Evolutionary conservation across 2,888 invertebrate genomes (phyloP), one percentile per base, ranked within the genome.

Genomic region (Drosophila tanythrix): DNA sequence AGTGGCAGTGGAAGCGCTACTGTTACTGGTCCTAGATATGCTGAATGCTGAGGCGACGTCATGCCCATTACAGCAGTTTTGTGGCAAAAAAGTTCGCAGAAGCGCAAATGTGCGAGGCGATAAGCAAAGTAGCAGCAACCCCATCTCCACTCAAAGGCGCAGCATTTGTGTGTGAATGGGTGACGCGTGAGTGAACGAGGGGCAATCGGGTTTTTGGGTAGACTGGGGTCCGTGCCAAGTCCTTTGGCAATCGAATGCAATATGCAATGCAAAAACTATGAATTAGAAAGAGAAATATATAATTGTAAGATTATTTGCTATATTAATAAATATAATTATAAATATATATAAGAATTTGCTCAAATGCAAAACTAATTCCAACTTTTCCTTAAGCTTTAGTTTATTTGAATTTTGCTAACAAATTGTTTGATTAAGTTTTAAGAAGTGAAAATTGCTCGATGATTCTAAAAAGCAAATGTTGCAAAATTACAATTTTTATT

Each of bases 81-180:
- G 75, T 80, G 78, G 78, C 59, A 64, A 55, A 65, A 78, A 72
- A 73, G 65, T 76, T 77, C 61, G 62, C 63, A 73, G 82, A 77
- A 84, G 81, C 85, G 79, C 88, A 85, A 87, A 87, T 88, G 88
- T 88, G 81, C 88, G 77, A 82, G 84, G 83, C 88, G 87, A 87
- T 87, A 87, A 87, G 86, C 86, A 88, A 85, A 85, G 83, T 88
- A 83, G 80, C 65, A 74, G 61, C 76, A 58, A n/a, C 55, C 36
- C 36, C 56, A 56, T 27, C 50, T 27, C 27, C 50, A 43, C 38
- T 8, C 38, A 38, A 38, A 38, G n/a, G 43, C 43, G 21, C 43
- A 36, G 33, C 36, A 52, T 52, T 58, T 67, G 43, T 46, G 43
- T n/a, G n/a, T n/a, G n/a, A n/a, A n/a, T n/a, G n/a, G n/a, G n/a